A percentile compares a stretch with the other conserved stretches of the same genome.
These are phyloP conservation scores for Thripadectes ignobilis DNA, from an alignment of 2,797 vertebrate genomes.

Conservation along the genomic window DNA sequence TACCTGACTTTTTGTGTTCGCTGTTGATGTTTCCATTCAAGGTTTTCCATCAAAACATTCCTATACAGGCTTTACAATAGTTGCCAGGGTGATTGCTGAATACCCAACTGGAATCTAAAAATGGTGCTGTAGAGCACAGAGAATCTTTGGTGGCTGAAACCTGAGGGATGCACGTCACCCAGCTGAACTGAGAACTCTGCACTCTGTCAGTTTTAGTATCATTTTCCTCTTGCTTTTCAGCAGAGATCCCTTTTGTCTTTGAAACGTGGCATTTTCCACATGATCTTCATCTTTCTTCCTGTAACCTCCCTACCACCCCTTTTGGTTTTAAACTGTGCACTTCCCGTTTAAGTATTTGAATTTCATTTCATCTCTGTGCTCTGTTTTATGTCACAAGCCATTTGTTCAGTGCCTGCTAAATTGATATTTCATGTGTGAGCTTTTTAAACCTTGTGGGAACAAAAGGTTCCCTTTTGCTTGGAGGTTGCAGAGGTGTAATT, in stretches of 20 bases:
- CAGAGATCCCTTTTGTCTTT: slow-evolving; percentile 36
- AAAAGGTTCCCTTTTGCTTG: slow-evolving; percentile 52
- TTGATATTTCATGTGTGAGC: slow-evolving; percentile 42
- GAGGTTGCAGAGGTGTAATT: slow-evolving; percentile 63
- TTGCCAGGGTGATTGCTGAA: neutral
- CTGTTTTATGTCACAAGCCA: slow-evolving; percentile 40
- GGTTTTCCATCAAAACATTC: neutral
- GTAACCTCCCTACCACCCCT: neutral
- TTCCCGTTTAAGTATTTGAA: slow-evolving; percentile 38
- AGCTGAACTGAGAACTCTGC: neutral
- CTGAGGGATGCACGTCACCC: neutral
- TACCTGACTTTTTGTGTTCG: neutral
- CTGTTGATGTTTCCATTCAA: neutral
- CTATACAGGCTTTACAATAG: neutral
- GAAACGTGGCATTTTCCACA: neutral
- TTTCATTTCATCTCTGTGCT: slow-evolving; percentile 25
- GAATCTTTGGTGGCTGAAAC: neutral
- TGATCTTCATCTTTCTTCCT: slow-evolving; percentile 22
- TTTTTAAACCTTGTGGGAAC: slow-evolving; percentile 55
- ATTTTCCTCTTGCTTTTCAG: neutral
- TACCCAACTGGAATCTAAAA: neutral
- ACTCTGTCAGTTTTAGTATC: neutral
- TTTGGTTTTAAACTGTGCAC: neutral
- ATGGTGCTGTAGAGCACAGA: neutral
- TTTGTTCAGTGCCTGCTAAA: slow-evolving; percentile 54